phyloP scores from a whole-genome alignment of 2,888 invertebrate species.

The Byasa hedistus region DNA sequence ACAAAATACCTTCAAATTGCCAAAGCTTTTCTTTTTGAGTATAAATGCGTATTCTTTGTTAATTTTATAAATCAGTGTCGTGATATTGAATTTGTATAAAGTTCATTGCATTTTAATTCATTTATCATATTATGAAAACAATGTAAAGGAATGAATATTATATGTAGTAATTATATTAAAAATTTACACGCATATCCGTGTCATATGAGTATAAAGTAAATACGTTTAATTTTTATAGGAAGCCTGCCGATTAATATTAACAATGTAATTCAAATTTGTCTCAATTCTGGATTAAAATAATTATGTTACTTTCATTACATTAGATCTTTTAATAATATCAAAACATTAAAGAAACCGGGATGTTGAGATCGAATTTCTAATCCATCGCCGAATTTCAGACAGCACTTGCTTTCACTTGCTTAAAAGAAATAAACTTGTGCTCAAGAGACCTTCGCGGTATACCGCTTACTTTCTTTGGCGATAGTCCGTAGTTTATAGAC shows the following conservation, averaged over 20 bases:
- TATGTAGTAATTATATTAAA: background rate
- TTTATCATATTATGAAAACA: background rate
- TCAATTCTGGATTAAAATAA: too few species aligned
- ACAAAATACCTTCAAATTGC: slow-evolving; percentile 29
- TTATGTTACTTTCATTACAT: too few species aligned
- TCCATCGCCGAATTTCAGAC: slow-evolving; percentile 44
- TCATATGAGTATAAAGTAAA: background rate
- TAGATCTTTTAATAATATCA: too few species aligned
- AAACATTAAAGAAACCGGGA: slow-evolving; percentile 10
- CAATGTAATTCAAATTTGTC: background rate
- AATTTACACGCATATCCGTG: background rate
- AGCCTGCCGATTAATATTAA: slow-evolving; percentile 2
- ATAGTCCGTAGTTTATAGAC: slow-evolving; percentile 64
- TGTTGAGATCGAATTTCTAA: slow-evolving; percentile 33
- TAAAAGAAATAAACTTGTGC: slow-evolving; percentile 68
- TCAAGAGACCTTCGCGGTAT: slow-evolving; percentile 74
- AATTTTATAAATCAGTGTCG: background rate
- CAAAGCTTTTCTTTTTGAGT: slow-evolving; percentile 4
- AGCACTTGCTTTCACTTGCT: slow-evolving; percentile 72
- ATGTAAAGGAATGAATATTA: background rate
- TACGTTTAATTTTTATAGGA: background rate
- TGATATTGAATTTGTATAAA: background rate
- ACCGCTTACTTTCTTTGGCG: slow-evolving; percentile 72
- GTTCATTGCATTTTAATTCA: too few species aligned
- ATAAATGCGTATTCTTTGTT: background rate